These are phyloP conservation scores for Luffia ferchaultella DNA, from an alignment of 2,888 invertebrate genomes.

Conservation along the genomic window DNA sequence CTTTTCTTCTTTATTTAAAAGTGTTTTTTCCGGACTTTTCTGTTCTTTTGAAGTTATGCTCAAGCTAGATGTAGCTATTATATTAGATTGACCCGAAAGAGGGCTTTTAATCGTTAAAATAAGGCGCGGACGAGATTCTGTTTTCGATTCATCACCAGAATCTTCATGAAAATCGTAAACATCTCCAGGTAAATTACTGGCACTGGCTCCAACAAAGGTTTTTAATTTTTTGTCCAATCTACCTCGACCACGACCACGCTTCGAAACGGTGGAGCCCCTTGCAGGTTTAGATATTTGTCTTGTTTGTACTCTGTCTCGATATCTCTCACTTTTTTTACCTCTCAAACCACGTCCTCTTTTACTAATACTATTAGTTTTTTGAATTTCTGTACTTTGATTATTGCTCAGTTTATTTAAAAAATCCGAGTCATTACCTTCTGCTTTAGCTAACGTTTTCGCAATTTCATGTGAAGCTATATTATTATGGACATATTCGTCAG, in stretches of 20 bases:
- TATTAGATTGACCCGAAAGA: conserved; percentile 45
- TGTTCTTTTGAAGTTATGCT: conserved; percentile 44
- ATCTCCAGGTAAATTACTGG: conserved; percentile 73
- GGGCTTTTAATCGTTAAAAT: conserved; percentile 85
- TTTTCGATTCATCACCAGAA: conserved; percentile 78
- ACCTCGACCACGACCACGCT: conserved; percentile 57
- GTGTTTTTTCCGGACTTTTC: conserved; percentile 33
- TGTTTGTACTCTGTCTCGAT: conserved; percentile 46
- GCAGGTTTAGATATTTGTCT: conserved; percentile 50
- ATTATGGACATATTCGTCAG: background rate
- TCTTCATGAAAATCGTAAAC: conserved; percentile 93
- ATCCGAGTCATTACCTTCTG: background rate
- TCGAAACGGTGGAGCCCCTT: conserved; percentile 35
- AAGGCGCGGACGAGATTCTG: conserved; percentile 73
- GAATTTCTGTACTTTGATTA: conserved; percentile 7
- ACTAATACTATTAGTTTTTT: conserved; percentile 22
- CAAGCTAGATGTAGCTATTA: conserved; percentile 44
- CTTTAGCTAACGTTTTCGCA: conserved; percentile 7
- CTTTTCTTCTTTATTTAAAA: conserved; percentile 44
- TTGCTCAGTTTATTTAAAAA: conserved; percentile 3
- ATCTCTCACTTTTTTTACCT: conserved; percentile 49
- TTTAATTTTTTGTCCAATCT: conserved; percentile 63
- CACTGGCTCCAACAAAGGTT: conserved; percentile 50
- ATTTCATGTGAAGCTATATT: conserved; percentile 1
- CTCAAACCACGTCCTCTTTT: conserved; percentile 47